phyloP scores from a whole-genome alignment of 2,888 invertebrate genomes.

The Trissolcus japonicus region DNA sequence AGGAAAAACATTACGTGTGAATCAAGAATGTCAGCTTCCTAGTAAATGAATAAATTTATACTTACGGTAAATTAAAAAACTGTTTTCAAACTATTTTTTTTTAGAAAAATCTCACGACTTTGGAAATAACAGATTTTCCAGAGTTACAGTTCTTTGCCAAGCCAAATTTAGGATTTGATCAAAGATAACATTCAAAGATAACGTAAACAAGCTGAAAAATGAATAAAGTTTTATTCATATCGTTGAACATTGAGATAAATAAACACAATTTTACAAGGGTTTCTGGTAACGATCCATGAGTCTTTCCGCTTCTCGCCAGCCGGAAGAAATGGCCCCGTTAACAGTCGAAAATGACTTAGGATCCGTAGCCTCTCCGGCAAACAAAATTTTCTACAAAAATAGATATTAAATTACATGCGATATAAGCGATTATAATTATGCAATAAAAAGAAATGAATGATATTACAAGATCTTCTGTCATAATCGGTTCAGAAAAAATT shows the following conservation, averaged over 20 bases:
- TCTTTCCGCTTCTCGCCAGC: slow-evolving; percentile 83
- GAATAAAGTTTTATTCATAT: no score
- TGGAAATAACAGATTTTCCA: no score
- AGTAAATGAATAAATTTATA: background rate
- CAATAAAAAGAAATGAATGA: background rate
- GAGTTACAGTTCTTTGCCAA: no score
- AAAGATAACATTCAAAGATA: no score
- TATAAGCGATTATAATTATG: background rate
- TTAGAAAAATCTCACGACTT: no score
- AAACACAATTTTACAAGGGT: background rate
- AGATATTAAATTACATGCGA: background rate
- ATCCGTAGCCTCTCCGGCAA: slow-evolving; percentile 83
- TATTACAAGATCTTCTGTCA: slow-evolving; percentile 70
- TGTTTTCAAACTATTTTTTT: no score
- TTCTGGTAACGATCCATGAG: slow-evolving; percentile 65
- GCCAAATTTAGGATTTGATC: no score
- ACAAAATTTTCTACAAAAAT: slow-evolving; percentile 76
- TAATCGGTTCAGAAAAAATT: slow-evolving; percentile 78
- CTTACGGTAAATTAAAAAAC: background rate
- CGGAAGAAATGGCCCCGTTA: slow-evolving; percentile 84
- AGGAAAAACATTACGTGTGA: background rate
- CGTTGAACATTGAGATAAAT: background rate
- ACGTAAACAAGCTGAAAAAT: no score
- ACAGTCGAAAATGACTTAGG: slow-evolving; percentile 80
- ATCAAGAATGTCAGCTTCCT: background rate